These are phyloP conservation scores for Rhea pennata DNA, from an alignment of 2,113 vertebrate genomes.

Conservation along the genomic window DNA sequence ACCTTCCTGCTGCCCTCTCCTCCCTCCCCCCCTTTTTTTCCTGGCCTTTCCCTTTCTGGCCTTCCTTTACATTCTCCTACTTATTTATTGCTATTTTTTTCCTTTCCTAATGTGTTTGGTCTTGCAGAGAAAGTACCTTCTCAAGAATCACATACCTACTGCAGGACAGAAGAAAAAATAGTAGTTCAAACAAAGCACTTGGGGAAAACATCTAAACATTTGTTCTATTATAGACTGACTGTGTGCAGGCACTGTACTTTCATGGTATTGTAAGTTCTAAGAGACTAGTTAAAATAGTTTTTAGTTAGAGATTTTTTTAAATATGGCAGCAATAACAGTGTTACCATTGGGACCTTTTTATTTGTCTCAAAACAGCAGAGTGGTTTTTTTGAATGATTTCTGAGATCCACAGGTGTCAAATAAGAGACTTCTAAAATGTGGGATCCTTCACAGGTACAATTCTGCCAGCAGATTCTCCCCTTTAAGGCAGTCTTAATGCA, in stretches of 20 bases:
- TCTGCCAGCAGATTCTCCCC: background rate
- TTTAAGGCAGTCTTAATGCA: rapidly evolving
- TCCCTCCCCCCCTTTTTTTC: background rate
- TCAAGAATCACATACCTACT: background rate
- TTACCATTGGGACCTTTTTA: background rate
- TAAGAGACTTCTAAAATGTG: background rate
- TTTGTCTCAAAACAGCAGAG: background rate
- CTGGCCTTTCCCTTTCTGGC: background rate
- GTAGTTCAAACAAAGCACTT: rapidly evolving
- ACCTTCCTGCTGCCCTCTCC: background rate
- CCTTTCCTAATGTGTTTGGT: background rate
- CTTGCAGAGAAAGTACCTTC: background rate
- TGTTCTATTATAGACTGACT: rapidly evolving
- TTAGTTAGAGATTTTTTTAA: background rate
- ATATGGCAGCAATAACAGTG: rapidly evolving
- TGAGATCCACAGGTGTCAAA: rapidly evolving
- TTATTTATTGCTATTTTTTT: background rate
- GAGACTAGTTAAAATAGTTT: background rate
- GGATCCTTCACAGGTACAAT: background rate
- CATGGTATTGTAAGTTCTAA: rapidly evolving
- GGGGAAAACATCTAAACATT: too few relatives aligned
- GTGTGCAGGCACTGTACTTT: background rate
- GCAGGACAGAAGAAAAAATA: background rate
- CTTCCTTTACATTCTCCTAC: background rate
- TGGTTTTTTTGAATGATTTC: rapidly evolving